phyloP scores from a whole-genome alignment of 30 jellyfish, hydroid and myxozoan species.

The Chrysaora quinquecirrha region DNA sequence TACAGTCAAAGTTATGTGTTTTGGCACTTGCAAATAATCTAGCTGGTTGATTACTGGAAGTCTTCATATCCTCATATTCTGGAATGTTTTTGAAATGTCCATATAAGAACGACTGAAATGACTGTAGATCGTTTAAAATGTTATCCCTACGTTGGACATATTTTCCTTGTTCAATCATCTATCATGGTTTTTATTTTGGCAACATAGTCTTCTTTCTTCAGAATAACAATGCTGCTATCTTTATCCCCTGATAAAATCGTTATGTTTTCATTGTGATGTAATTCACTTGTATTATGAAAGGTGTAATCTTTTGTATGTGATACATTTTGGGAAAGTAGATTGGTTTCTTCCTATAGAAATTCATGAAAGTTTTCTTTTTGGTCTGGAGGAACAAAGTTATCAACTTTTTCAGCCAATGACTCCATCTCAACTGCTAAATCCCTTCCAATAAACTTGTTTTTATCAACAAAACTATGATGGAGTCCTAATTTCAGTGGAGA shows the following conservation, averaged over 20 bases:
- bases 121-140: no score
- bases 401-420: conserved; percentile 22
- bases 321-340: no score
- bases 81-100: conserved; percentile 40
- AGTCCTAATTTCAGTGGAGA: conserved; percentile 18
- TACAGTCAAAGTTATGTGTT: not conserved
- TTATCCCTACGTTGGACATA: no score
- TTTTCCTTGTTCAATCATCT: conserved; percentile 39
- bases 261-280: no score
- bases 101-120: no score
- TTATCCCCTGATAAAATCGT: no score
- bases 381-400: conserved; percentile 16
- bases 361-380: no score
- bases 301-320: no score
- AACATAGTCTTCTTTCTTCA: conserved; percentile 23
- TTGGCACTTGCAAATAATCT: conserved; percentile 43
- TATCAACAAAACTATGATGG: conserved; percentile 35
- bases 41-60: conserved; percentile 49
- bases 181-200: conserved; percentile 33
- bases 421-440: conserved; percentile 32
- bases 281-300: no score
- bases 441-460: conserved; percentile 12
- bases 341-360: no score
- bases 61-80: conserved; percentile 15
- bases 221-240: conserved; percentile 16